Evolutionary conservation across 2,797 vertebrate genomes (phyloP).

Genomic region (Octomys mimax): DNA sequence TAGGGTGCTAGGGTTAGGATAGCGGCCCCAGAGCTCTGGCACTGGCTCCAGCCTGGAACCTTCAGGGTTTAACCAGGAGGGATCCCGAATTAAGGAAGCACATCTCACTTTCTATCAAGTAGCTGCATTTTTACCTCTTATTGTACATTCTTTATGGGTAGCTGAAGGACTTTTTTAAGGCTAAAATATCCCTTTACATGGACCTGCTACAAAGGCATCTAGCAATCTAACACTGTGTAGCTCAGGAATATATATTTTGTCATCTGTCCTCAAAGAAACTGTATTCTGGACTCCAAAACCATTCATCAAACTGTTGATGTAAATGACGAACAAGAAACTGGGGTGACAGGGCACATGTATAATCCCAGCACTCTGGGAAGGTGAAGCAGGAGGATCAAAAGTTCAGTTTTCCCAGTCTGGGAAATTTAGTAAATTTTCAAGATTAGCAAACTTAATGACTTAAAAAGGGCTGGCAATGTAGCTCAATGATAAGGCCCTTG

Average conservation of each 20-base stretch:
- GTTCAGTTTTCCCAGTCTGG: neutral
- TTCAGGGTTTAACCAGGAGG: constrained; percentile 74
- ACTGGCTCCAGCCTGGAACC: constrained; percentile 74
- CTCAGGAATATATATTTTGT: neutral
- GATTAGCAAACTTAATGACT: neutral
- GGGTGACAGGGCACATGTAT: neutral
- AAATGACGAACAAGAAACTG: neutral
- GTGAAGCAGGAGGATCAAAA: neutral
- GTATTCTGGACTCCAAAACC: constrained; percentile 1
- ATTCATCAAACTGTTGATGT: neutral
- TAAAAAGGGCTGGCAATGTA: neutral
- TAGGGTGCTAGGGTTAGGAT: constrained; percentile 85
- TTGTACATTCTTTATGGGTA: neutral
- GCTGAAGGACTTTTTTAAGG: constrained; percentile 19
- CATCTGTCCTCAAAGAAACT: neutral
- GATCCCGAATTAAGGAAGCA: neutral
- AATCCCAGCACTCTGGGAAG: neutral
- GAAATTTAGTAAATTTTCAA: neutral
- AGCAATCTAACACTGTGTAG: neutral
- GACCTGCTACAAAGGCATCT: constrained; percentile 31
- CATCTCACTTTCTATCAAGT: constrained; percentile 16
- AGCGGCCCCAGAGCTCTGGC: constrained; percentile 82
- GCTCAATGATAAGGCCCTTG: neutral
- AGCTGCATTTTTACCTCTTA: constrained; percentile 43
- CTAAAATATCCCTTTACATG: constrained; percentile 24